Conservation (phyloP, 2,888 invertebrate genomes). For the Papilio elwesi region DNA sequence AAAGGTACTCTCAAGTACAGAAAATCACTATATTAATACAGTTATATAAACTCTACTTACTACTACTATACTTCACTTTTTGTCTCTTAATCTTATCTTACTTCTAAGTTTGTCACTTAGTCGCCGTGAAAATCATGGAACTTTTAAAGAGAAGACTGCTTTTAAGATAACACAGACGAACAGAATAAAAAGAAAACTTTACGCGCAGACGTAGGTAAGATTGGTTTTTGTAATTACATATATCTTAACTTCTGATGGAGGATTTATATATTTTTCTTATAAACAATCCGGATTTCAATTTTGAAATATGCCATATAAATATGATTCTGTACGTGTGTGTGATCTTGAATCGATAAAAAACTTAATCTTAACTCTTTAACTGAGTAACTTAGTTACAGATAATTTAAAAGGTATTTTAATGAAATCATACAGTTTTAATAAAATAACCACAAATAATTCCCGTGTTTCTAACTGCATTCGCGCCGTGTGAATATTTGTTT, state of each 20-base stretch:
- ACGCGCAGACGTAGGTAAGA: slow-evolving; percentile 11
- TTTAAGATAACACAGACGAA: slow-evolving; percentile 15
- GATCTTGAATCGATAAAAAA: no score
- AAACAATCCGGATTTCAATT: no score
- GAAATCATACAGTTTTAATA: background rate
- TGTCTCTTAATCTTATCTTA: slow-evolving; percentile 3
- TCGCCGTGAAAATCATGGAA: slow-evolving; percentile 2
- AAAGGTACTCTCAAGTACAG: no score
- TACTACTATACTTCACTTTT: background rate
- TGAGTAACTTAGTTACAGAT: no score
- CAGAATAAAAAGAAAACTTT: slow-evolving; percentile 11
- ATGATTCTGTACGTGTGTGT: background rate
- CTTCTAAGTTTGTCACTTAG: slow-evolving; percentile 16
- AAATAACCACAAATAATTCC: background rate
- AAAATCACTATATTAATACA: no score
- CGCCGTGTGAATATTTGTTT: background rate
- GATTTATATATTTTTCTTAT: background rate
- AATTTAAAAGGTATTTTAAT: background rate
- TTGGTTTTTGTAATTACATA: slow-evolving; percentile 14
- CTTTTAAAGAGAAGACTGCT: slow-evolving; percentile 9
- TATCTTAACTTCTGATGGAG: background rate
- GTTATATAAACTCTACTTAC: background rate
- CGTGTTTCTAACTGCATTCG: background rate
- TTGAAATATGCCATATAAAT: background rate
- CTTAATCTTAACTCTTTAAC: no score